Evolutionary conservation across 2,797 vertebrate species (phyloP).

Genomic region (Ceryle rudis): DNA sequence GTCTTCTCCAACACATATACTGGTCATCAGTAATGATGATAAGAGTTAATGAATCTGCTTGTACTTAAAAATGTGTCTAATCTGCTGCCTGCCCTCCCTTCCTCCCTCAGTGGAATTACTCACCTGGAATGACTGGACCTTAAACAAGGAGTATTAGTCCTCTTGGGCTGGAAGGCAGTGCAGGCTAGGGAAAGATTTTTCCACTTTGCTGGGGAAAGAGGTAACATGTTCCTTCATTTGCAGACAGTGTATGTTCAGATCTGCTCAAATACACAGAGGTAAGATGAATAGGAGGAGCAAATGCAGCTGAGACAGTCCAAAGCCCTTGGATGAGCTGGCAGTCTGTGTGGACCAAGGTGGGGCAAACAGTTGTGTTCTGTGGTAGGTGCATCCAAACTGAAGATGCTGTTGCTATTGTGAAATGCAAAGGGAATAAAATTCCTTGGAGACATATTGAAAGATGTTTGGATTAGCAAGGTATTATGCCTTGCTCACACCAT

Average conservation of each 20-base stretch:
- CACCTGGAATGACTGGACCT: neutral
- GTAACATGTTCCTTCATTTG: accelerated
- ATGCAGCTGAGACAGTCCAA: neutral
- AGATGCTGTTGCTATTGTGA: neutral
- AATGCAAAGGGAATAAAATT: neutral
- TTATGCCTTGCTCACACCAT: neutral
- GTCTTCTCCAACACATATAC: neutral
- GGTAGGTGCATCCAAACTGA: neutral
- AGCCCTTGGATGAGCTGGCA: neutral
- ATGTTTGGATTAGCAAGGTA: neutral
- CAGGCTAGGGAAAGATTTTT: neutral
- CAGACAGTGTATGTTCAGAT: neutral
- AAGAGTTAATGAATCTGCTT: neutral
- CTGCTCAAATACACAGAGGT: neutral
- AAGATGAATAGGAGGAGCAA: neutral
- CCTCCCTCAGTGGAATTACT: neutral
- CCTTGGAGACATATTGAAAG: accelerated
- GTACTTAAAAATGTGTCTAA: neutral
- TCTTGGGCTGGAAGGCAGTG: neutral
- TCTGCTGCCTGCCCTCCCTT: too few relatives aligned
- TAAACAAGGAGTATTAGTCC: neutral
- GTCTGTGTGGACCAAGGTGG: neutral
- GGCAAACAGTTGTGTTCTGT: neutral
- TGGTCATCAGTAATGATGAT: neutral
- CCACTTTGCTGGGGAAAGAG: neutral